Evolutionary conservation across 2,888 invertebrate genomes (phyloP).

Genomic region (Brachycybe producta): DNA sequence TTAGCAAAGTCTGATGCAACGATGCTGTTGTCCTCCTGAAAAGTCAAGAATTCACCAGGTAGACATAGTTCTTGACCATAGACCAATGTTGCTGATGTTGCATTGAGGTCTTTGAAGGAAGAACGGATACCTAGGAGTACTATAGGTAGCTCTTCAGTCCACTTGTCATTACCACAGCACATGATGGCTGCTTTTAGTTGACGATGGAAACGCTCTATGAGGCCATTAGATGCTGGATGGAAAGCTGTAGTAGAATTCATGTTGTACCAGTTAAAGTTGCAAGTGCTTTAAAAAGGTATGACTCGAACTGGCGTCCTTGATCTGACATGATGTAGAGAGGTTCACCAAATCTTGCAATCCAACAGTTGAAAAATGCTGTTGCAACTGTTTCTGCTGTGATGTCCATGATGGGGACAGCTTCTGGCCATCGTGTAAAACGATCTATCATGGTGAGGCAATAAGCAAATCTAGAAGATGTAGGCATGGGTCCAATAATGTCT

Average conservation of each 20-base stretch:
- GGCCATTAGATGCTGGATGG: conserved; percentile 25
- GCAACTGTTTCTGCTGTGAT: conserved; percentile 20
- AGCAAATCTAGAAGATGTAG: neutral
- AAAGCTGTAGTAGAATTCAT: conserved; percentile 21
- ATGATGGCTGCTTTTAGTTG: conserved; percentile 24
- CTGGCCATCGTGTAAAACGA: conserved; percentile 21
- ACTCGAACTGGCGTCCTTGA: conserved; percentile 23
- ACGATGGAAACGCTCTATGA: conserved; percentile 26
- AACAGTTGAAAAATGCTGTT: conserved; percentile 19
- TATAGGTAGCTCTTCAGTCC: neutral
- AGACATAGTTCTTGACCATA: neutral
- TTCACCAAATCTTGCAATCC: conserved; percentile 24
- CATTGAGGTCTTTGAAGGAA: neutral
- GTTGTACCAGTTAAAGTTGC: conserved; percentile 17
- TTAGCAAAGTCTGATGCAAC: too few relatives aligned
- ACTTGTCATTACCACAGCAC: neutral
- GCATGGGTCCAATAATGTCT: conserved; percentile 7
- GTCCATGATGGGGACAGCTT: conserved; percentile 23
- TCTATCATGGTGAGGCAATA: conserved; percentile 11
- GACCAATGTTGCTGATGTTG: neutral
- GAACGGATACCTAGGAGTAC: conserved; percentile 3
- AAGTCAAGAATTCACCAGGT: conserved; percentile 1
- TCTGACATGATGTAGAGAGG: conserved; percentile 24
- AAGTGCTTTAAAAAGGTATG: conserved; percentile 18
- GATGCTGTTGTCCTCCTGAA: too few relatives aligned